A percentile compares a stretch with the other conserved stretches of the same genome.
These are phyloP conservation scores for Cheilosia vernalis DNA, from an alignment of 2,888 invertebrate species.

Conservation along the genomic window DNA sequence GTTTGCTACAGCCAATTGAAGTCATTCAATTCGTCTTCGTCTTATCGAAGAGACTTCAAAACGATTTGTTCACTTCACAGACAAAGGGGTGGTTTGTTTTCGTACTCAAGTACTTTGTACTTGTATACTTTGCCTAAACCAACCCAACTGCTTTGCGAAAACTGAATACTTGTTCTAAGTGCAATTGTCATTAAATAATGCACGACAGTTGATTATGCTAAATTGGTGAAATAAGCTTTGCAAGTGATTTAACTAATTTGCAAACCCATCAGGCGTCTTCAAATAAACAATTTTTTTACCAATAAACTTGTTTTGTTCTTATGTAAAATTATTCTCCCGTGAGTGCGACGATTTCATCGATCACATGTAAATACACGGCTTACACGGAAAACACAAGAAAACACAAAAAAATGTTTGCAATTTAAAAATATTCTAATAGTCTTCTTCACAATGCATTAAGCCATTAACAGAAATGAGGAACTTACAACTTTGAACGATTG, in stretches of 20 bases:
- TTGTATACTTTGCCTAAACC: no score
- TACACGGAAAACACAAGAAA: no score
- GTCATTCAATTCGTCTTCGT: no score
- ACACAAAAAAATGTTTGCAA: background rate
- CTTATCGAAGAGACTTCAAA: no score
- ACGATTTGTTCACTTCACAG: no score
- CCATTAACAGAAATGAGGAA: slow-evolving; percentile 24
- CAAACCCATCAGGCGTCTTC: background rate
- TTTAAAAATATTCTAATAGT: background rate
- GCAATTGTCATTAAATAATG: background rate
- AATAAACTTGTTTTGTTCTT: background rate
- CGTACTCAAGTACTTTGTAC: no score
- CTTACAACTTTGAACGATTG: background rate
- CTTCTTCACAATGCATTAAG: slow-evolving; percentile 13
- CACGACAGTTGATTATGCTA: background rate
- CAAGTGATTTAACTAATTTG: background rate
- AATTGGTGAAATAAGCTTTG: background rate
- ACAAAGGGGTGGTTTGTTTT: no score
- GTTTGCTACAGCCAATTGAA: no score
- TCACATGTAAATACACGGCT: no score
- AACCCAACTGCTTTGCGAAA: no score
- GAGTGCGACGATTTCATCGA: no score
- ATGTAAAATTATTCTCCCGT: background rate
- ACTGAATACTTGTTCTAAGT: no score
- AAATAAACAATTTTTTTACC: background rate